Evolutionary conservation across 2,888 invertebrate species (phyloP).

Genomic region (Phyto melanocephala): DNA sequence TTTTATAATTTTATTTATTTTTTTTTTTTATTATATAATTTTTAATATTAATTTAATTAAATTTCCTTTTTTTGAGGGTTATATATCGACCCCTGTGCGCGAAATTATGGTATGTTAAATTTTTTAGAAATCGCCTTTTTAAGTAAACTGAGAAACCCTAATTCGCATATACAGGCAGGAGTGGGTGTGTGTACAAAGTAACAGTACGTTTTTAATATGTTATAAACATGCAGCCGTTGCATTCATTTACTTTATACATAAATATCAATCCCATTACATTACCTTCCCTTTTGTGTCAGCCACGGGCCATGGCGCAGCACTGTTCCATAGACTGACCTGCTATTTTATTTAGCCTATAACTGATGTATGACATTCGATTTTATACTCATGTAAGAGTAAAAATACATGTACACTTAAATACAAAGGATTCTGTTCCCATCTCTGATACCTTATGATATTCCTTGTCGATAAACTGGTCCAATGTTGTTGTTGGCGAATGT

Average conservation of each 20-base stretch:
- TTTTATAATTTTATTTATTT: no score
- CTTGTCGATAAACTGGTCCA: background rate
- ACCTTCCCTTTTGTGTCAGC: background rate
- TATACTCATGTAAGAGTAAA: conserved; percentile 3
- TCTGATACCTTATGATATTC: conserved; percentile 26
- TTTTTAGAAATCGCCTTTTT: no score
- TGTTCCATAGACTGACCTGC: background rate
- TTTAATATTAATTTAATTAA: no score
- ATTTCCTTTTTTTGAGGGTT: no score
- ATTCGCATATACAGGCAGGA: background rate
- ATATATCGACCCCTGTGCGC: no score
- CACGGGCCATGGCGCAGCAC: background rate
- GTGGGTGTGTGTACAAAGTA: background rate
- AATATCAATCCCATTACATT: conserved; percentile 16
- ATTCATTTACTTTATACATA: no score
- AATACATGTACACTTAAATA: background rate
- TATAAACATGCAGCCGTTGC: background rate
- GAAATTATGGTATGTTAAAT: no score
- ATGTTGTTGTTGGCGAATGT: background rate
- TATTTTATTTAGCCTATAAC: conserved; percentile 16
- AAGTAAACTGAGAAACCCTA: no score
- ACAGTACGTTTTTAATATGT: conserved; percentile 18
- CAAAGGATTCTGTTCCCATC: conserved; percentile 7
- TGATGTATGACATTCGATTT: conserved; percentile 50
- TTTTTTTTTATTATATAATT: no score